phyloP scores from a whole-genome alignment of 30 jellyfish, hydroid and myxozoan genomes.

The Sanderia malayensis region DNA sequence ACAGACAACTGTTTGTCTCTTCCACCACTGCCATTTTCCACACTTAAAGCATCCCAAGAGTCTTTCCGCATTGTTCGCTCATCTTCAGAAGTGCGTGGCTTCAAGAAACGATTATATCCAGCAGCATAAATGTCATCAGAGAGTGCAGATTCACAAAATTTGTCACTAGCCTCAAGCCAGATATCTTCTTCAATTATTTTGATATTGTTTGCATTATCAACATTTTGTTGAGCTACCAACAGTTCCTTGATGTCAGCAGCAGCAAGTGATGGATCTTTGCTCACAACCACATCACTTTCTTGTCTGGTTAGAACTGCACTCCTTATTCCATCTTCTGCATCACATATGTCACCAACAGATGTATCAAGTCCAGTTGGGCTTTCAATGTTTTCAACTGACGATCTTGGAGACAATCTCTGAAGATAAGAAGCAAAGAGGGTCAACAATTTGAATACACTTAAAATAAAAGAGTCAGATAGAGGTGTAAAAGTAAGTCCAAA shows the following conservation, averaged over 20 bases:
- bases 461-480: too few species aligned
- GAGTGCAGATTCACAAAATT: neutral
- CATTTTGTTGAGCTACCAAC: neutral
- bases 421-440: neutral
- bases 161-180: neutral
- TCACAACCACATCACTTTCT: neutral
- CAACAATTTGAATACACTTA: too few species aligned
- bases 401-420: neutral
- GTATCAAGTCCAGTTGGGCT: neutral
- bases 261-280: neutral
- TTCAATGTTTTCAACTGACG: neutral
- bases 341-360: neutral
- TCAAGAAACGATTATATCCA: neutral
- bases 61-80: conserved; percentile 12
- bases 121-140: neutral
- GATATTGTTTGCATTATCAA: neutral
- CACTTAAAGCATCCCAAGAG: conserved; percentile 46
- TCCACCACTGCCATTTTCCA: neutral
- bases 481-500: too few species aligned
- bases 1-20: neutral
- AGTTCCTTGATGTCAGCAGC: neutral
- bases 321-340: neutral
- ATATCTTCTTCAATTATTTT: neutral
- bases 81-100: neutral
- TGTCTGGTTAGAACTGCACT: neutral